Evolutionary conservation across 2,113 vertebrate genomes (phyloP).

Genomic region (Ovis canadensis): DNA sequence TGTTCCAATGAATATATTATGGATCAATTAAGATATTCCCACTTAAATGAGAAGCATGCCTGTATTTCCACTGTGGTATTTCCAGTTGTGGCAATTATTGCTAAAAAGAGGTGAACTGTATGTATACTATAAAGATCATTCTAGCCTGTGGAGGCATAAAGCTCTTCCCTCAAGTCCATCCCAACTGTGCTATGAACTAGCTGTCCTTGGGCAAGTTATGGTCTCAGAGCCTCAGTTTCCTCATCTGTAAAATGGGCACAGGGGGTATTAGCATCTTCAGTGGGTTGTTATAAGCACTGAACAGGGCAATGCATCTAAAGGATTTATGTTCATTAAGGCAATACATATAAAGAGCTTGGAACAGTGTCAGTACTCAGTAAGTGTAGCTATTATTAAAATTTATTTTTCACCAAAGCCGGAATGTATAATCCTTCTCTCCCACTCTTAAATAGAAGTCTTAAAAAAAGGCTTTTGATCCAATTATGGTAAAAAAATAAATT

Average conservation of each 20-base stretch:
- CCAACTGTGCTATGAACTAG: background rate
- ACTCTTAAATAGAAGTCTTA: background rate
- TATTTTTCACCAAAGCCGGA: background rate
- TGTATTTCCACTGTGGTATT: background rate
- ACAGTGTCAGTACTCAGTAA: background rate
- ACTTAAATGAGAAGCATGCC: background rate
- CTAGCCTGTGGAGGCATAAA: background rate
- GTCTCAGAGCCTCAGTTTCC: background rate
- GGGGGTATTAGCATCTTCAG: background rate
- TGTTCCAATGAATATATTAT: background rate
- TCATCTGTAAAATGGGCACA: background rate
- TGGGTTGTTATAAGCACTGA: background rate
- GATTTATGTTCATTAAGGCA: background rate
- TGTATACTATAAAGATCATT: background rate
- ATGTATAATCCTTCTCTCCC: background rate
- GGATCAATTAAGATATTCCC: background rate
- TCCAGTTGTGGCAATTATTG: background rate
- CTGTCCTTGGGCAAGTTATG: background rate
- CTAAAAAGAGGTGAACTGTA: background rate
- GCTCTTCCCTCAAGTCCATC: background rate
- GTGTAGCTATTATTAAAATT: conserved; percentile 1
- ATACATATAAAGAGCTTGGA: background rate
- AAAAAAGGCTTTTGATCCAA: conserved; percentile 8
- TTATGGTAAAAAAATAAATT: background rate
- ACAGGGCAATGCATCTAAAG: background rate